These are phyloP conservation scores for Urophycis tenuis DNA, from an alignment of 2,797 vertebrate genomes.

Conservation along the genomic window DNA sequence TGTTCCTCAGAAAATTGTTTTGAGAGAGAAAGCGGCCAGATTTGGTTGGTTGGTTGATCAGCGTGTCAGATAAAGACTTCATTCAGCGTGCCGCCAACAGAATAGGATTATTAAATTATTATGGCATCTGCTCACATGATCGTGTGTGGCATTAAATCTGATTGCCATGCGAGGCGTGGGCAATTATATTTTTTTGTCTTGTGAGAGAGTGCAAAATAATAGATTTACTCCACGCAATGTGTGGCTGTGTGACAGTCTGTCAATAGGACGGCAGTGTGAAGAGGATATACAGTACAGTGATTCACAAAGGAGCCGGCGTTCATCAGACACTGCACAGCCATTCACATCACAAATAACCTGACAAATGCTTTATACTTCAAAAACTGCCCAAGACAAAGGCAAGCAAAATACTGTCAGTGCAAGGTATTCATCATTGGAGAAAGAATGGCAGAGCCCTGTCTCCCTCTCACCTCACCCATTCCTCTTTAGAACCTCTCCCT, in stretches of 20 bases:
- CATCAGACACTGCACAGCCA: conserved; percentile 35
- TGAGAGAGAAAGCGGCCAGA: conserved; percentile 17
- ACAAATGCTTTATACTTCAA: conserved; percentile 59
- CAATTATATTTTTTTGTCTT: conserved; percentile 57
- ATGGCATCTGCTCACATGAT: conserved; percentile 31
- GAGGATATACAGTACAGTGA: conserved; percentile 46
- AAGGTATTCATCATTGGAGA: conserved; percentile 33
- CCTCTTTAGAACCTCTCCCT: neutral
- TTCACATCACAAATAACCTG: conserved; percentile 50
- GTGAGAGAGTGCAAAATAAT: conserved; percentile 53
- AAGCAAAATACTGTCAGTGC: conserved; percentile 48
- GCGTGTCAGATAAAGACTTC: conserved; percentile 40
- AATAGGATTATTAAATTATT: neutral
- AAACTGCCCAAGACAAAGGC: conserved; percentile 49
- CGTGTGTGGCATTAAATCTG: conserved; percentile 46
- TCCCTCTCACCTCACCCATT: too few species aligned
- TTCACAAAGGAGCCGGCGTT: conserved; percentile 57
- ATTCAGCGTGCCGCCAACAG: conserved; percentile 32
- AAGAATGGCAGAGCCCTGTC: conserved; percentile 23
- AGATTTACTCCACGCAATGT: conserved; percentile 48
- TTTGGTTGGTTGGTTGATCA: conserved; percentile 21
- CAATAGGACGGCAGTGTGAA: conserved; percentile 50
- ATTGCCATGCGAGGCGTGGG: conserved; percentile 35
- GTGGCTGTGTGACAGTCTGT: conserved; percentile 44
- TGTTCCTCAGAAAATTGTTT: conserved; percentile 27